Conservation (phyloP, 2,888 invertebrate genomes). For the Galeruca laticollis region DNA sequence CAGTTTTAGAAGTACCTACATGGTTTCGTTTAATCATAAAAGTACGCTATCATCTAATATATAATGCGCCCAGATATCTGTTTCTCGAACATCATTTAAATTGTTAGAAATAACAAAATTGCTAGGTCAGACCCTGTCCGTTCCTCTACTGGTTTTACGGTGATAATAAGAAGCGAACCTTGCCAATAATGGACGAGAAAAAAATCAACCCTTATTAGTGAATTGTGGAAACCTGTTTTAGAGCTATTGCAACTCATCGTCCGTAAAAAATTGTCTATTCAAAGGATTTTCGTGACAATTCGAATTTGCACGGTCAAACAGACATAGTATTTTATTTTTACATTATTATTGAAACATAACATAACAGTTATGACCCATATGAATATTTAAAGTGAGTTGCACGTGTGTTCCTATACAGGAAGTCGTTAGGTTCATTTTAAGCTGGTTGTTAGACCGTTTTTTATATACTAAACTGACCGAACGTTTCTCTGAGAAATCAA, state of each 20-base stretch:
- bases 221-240: slow-evolving; percentile 51
- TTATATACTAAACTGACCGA: slow-evolving; percentile 25
- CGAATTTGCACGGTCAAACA: slow-evolving; percentile 37
- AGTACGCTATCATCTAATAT: too few species aligned
- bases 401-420: slow-evolving; percentile 31
- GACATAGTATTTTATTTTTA: slow-evolving; percentile 36
- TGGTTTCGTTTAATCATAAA: too few species aligned
- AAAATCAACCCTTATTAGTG: slow-evolving; percentile 48
- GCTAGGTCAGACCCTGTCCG: not conserved
- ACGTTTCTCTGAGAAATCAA: not conserved
- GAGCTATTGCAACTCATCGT: slow-evolving; percentile 47
- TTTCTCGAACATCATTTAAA: not conserved
- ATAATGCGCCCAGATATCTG: too few species aligned
- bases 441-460: slow-evolving; percentile 17
- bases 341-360: slow-evolving; percentile 35
- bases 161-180: slow-evolving; percentile 32
- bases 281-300: slow-evolving; percentile 31
- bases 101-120: not conserved
- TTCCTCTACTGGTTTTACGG: slow-evolving; percentile 31
- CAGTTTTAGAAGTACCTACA: too few species aligned
- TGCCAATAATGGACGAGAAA: slow-evolving; percentile 38
- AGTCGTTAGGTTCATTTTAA: slow-evolving; percentile 30
- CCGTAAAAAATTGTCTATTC: slow-evolving; percentile 39
- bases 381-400: slow-evolving; percentile 31
- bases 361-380: slow-evolving; percentile 27